Conservation (phyloP, 2,888 invertebrate species). For the Oxystoma pomonae region DNA sequence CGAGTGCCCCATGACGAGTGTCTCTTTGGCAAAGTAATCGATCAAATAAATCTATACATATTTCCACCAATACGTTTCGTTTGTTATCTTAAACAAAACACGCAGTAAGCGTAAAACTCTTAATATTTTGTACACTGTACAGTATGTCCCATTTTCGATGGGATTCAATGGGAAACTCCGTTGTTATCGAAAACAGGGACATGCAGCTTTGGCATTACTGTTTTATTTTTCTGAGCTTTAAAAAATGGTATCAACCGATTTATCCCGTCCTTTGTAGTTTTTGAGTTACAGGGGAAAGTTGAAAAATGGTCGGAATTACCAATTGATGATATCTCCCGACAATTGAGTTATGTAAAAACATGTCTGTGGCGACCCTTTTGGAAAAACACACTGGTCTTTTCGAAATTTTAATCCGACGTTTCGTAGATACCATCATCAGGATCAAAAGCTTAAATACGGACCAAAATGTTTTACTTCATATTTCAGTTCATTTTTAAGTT, state of each 20-base stretch:
- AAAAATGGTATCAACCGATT: background rate
- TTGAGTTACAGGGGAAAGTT: background rate
- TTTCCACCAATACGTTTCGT: too few species aligned
- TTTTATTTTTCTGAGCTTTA: background rate
- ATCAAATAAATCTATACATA: too few species aligned
- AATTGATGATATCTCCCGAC: background rate
- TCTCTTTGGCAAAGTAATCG: too few species aligned
- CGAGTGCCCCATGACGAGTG: too few species aligned
- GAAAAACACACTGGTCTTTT: background rate
- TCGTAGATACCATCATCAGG: too few species aligned
- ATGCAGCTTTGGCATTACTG: background rate
- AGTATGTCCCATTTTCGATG: background rate
- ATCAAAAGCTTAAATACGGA: background rate
- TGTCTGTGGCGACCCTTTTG: background rate
- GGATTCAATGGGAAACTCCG: background rate
- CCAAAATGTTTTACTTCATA: too few species aligned
- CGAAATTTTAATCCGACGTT: background rate
- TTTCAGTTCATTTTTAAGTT: too few species aligned
- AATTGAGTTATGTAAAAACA: background rate
- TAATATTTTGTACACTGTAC: too few species aligned
- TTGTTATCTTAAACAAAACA: too few species aligned
- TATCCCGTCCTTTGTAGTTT: background rate
- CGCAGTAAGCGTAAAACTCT: too few species aligned
- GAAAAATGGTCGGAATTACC: background rate
- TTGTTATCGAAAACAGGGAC: background rate